Base-by-base conservation (phyloP, 37 sponge, comb jelly and placozoan genomes). In the Aplysina aerophoba region DNA sequence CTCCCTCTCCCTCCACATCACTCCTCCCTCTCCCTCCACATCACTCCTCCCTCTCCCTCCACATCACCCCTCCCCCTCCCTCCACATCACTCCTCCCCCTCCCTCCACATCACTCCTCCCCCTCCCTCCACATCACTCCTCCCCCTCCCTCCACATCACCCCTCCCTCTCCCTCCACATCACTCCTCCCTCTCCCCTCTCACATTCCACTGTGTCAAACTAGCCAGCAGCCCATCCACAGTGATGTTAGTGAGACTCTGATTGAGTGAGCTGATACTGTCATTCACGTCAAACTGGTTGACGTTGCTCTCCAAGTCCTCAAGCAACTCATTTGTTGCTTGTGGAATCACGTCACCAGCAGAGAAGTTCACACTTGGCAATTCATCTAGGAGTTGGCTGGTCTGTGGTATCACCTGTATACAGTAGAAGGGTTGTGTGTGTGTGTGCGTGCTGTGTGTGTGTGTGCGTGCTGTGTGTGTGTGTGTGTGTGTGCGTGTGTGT, bases 191-290 rank as follows among this genome's bases (percentile, higher is more conserved):
- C 3, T 44, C 8, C 50, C 50, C 50, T 11, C 50, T 8, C 8
- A 44, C 50, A 0, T 16, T 75, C 78, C 78, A 75, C 21, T 53
- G 20, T 16, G 41, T 25, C 22, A 75, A 16, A 40, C 53, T 41
- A 2, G 13, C 12, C 16, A 75, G 41, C 44, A 75, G 37, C 54
- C 40, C 78, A 75, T 75, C 78, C 44, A 75, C 78, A 15, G 78
- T 41, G 54, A 40, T 50, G 54, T 41, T 11, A 50, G 25, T 39
- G 3, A 50, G 5, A 8, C 54, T 13, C 50, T 75, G 78, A 11
- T 75, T 50, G 25, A 75, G 78, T 24, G 39, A 25, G 24, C 2
- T 20, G 78, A 41, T 36, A 1, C 13, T 19, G 41, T 11, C 14
- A 8, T 11, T 75, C 44, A 75, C 19, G 24, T 5, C 13, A 21